A percentile compares a stretch with the other conserved stretches of the same genome.
These are phyloP conservation scores for Entomyzon cyanotis DNA, from an alignment of 2,113 vertebrate species.

Conservation along the genomic window DNA sequence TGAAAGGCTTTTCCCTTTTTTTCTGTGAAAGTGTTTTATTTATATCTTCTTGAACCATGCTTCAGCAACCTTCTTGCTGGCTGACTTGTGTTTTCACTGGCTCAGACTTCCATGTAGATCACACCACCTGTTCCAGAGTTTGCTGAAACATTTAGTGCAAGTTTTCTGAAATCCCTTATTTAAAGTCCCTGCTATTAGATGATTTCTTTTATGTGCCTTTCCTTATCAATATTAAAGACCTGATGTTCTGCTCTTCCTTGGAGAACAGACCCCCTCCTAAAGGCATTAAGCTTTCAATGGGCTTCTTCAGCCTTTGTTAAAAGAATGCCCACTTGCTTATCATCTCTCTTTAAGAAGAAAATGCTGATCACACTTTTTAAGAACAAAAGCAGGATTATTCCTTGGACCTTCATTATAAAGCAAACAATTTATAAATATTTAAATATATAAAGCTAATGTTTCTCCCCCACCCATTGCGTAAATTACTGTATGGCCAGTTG, in stretches of 20 bases:
- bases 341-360: constrained; percentile 39
- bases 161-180: constrained; percentile 43
- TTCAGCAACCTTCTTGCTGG: constrained; percentile 35
- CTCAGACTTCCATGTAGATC: constrained; percentile 38
- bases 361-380: constrained; percentile 55
- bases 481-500: neutral
- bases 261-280: neutral
- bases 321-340: constrained; percentile 53
- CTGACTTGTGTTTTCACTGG: constrained; percentile 62
- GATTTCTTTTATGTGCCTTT: constrained; percentile 18
- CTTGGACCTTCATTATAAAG: constrained; percentile 23
- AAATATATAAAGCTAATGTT: constrained; percentile 19
- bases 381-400: constrained; percentile 57
- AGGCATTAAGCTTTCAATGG: constrained; percentile 28
- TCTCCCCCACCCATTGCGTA: neutral
- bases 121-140: constrained; percentile 53
- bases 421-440: constrained; percentile 52
- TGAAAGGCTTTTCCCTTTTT: constrained; percentile 14
- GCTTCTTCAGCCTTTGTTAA: constrained; percentile 24
- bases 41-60: constrained; percentile 27
- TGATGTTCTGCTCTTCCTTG: constrained; percentile 7
- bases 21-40: constrained; percentile 25
- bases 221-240: constrained; percentile 50
- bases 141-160: constrained; percentile 30
- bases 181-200: neutral